Evolutionary conservation across 2,888 invertebrate species (phyloP).

Genomic region (Lycia hirtaria): DNA sequence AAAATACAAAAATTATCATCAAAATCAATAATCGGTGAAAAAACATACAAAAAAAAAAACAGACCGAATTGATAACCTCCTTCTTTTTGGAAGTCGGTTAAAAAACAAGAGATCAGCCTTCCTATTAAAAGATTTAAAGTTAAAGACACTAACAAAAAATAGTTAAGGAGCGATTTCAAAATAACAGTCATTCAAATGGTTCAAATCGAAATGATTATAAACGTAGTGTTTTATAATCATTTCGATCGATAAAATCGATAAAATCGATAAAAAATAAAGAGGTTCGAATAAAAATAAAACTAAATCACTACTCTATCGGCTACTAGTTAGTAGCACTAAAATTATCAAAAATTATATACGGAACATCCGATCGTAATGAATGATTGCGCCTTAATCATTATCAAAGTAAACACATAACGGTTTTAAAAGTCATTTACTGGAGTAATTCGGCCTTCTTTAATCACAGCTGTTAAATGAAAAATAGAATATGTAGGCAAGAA

Average conservation of each 20-base stretch:
- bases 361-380: conserved; percentile 26
- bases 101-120: too few species aligned
- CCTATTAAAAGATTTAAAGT: too few species aligned
- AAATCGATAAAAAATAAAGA: too few species aligned
- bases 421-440: conserved; percentile 9
- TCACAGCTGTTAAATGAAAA: conserved; percentile 32
- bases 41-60: too few species aligned
- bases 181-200: conserved; percentile 3
- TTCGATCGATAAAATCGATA: conserved; percentile 11
- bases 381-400: conserved; percentile 25
- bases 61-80: too few species aligned
- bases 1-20: too few species aligned
- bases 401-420: conserved; percentile 31
- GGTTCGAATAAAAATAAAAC: conserved; percentile 12
- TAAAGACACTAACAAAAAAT: background rate
- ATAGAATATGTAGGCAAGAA: too few species aligned
- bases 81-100: too few species aligned
- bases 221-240: conserved; percentile 14
- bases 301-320: conserved; percentile 19
- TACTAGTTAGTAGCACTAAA: conserved; percentile 25
- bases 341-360: conserved; percentile 29
- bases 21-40: too few species aligned
- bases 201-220: conserved; percentile 3
- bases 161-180: conserved; percentile 1
- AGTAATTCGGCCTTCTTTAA: conserved; percentile 22